These are phyloP conservation scores for Galerucella nymphaeae DNA, from an alignment of 2,888 invertebrate species.

Conservation along the genomic window DNA sequence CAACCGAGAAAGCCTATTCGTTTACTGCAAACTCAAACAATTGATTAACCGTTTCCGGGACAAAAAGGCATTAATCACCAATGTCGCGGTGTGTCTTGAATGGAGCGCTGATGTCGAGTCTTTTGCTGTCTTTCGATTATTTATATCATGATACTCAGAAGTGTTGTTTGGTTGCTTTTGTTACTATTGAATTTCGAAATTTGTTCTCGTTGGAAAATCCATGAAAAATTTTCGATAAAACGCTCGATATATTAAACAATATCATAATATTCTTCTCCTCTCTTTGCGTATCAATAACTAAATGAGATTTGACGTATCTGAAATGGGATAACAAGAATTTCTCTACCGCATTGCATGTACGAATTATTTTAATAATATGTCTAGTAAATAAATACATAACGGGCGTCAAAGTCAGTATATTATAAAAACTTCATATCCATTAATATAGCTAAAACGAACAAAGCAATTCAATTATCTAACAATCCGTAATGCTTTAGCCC, in stretches of 20 bases:
- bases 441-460: conserved; percentile 3
- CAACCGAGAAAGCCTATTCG: conserved; percentile 58
- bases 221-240: neutral
- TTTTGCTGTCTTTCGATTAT: conserved; percentile 27
- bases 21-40: conserved; percentile 59
- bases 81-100: conserved; percentile 47
- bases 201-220: neutral
- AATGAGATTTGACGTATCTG: neutral
- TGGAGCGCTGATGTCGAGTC: conserved; percentile 30
- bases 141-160: conserved; percentile 22
- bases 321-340: neutral
- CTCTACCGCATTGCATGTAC: neutral
- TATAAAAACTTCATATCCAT: neutral
- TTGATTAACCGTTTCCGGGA: conserved; percentile 65
- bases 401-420: neutral
- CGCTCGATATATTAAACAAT: neutral
- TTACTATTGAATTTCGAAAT: neutral
- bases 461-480: conserved; percentile 5
- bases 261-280: neutral
- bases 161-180: conserved; percentile 2
- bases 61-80: conserved; percentile 63
- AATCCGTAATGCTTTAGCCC: neutral
- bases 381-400: neutral
- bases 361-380: neutral
- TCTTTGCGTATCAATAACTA: neutral